Conservation (phyloP, 2,113 vertebrate species). For the Poeciliopsis turrubarensis region DNA sequence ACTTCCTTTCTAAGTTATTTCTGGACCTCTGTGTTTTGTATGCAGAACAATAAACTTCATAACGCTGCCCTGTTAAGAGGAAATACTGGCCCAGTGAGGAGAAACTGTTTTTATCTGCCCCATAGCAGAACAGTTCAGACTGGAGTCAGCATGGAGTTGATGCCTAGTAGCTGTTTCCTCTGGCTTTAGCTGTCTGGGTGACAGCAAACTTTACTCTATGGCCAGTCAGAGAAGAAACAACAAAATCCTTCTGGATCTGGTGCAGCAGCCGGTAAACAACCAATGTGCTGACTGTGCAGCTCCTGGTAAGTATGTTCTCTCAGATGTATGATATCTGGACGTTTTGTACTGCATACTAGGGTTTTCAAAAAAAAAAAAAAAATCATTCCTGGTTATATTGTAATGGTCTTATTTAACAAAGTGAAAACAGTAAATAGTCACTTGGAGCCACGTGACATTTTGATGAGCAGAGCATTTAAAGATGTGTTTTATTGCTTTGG, state of each 20-base stretch:
- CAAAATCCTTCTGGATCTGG: constrained; percentile 82
- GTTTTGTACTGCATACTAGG: not conserved
- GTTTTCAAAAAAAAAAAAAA: too few species aligned
- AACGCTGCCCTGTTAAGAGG: constrained; percentile 63
- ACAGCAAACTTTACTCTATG: constrained; percentile 57
- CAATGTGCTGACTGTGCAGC: constrained; percentile 86
- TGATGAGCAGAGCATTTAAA: constrained; percentile 15
- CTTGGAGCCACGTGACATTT: not conserved
- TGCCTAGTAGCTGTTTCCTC: constrained; percentile 14
- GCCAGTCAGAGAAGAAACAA: constrained; percentile 83
- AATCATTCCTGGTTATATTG: too few species aligned
- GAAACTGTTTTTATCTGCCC: constrained; percentile 27
- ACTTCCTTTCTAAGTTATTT: constrained; percentile 77
- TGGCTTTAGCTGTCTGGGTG: constrained; percentile 31
- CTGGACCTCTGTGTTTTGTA: constrained; percentile 55
- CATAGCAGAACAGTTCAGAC: constrained; percentile 16
- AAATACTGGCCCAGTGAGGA: constrained; percentile 48
- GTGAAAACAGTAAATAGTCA: not conserved
- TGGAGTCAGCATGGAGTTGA: constrained; percentile 44
- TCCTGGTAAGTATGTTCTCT: constrained; percentile 76
- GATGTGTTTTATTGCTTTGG: not conserved
- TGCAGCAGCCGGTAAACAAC: constrained; percentile 78
- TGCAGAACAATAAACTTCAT: constrained; percentile 71
- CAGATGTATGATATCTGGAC: not conserved
- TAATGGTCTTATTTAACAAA: not conserved